A percentile compares a stretch with the other conserved stretches of the same genome.
Evolutionary conservation across 2,113 vertebrate species (phyloP).

Genomic region (Rattus rattus): DNA sequence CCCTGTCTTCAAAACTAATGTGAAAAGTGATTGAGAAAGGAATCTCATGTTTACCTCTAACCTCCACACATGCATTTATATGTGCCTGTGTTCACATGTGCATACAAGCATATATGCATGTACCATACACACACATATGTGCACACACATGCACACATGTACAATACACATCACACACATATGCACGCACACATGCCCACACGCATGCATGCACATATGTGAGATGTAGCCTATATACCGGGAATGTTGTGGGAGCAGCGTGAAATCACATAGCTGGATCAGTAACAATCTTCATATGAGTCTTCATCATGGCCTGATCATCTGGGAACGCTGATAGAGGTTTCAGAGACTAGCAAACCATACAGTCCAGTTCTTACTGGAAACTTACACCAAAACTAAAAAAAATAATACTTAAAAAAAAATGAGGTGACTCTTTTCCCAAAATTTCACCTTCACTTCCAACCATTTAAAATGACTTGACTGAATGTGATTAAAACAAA

Average conservation of each 20-base stretch:
- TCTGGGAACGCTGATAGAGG: neutral
- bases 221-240: neutral
- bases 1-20: neutral
- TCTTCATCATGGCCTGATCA: neutral
- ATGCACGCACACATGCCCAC: neutral
- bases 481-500: constrained; percentile 55
- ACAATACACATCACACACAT: too few species aligned
- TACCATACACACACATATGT: neutral
- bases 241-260: neutral
- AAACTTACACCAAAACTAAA: constrained; percentile 42
- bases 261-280: neutral
- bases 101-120: neutral
- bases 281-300: neutral
- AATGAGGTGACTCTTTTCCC: neutral
- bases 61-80: neutral
- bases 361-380: neutral
- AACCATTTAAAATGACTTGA: constrained; percentile 53
- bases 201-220: too few species aligned
- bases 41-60: neutral
- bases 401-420: too few species aligned
- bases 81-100: neutral
- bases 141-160: too few species aligned
- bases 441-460: constrained; percentile 48
- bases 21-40: neutral
- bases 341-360: neutral